These are phyloP conservation scores for Tachuris rubrigastra DNA, from an alignment of 2,113 vertebrate species.

Conservation along the genomic window DNA sequence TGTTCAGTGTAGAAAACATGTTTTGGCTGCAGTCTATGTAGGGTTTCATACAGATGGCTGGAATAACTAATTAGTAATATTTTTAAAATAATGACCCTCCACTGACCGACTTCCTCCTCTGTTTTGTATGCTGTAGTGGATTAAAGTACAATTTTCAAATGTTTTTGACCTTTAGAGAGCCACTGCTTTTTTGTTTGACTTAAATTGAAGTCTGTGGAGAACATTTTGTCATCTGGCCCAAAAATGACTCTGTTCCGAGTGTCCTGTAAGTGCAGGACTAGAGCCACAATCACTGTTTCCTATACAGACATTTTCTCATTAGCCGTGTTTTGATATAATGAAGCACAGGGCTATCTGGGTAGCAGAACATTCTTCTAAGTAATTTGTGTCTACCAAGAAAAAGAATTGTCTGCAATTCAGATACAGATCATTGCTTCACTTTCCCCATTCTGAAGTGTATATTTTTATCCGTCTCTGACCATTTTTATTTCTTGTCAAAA, in stretches of 20 bases:
- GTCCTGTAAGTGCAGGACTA: background rate
- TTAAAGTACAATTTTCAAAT: conserved; percentile 4
- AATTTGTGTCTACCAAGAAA: conserved; percentile 15
- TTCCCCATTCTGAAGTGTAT: background rate
- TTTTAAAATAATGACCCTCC: background rate
- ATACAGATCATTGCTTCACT: conserved; percentile 40
- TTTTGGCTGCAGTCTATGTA: background rate
- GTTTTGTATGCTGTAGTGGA: background rate
- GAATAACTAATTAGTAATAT: background rate
- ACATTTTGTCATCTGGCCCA: background rate
- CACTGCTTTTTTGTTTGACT: background rate
- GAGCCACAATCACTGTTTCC: background rate
- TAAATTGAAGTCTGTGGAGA: background rate
- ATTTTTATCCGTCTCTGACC: conserved; percentile 22
- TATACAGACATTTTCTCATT: background rate
- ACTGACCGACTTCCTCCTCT: background rate
- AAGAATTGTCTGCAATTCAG: conserved; percentile 8
- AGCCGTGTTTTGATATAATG: background rate
- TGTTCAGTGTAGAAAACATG: background rate
- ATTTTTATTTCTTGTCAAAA: conserved; percentile 47
- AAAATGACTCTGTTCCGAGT: background rate
- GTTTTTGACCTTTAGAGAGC: conserved; percentile 11
- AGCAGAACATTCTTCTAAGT: conserved; percentile 13
- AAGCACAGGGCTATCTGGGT: background rate
- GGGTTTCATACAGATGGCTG: background rate